A percentile compares a stretch with the other conserved stretches of the same genome.
phyloP scores from a whole-genome alignment of 2,113 vertebrate genomes.

The Rallus limicola region DNA sequence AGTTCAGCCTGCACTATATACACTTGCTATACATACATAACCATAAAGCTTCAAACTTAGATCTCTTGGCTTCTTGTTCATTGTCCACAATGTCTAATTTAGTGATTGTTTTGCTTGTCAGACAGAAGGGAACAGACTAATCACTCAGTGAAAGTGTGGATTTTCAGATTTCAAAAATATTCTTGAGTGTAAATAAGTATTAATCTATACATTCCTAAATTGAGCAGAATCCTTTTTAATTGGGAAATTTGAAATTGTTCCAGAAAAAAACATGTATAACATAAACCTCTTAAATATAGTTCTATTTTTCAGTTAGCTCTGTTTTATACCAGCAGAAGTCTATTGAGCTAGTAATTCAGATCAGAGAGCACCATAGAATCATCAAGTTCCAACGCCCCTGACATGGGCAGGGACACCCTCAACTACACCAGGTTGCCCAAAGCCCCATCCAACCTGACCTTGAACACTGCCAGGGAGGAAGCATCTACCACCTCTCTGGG shows the following conservation, averaged over 20 bases:
- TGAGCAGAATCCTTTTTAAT: background rate
- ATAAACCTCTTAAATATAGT: background rate
- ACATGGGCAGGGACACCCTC: no score
- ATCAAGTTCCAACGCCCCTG: no score
- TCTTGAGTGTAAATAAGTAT: background rate
- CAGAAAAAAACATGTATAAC: background rate
- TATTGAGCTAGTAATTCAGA: background rate
- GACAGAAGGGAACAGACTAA: background rate
- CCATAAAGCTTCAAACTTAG: background rate
- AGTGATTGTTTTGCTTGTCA: background rate
- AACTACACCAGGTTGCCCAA: no score
- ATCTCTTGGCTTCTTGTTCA: background rate
- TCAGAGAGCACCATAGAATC: background rate
- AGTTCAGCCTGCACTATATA: background rate
- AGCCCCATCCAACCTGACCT: no score
- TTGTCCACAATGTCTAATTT: background rate
- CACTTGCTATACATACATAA: background rate
- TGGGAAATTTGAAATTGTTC: background rate
- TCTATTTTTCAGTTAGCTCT: background rate
- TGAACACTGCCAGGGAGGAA: no score
- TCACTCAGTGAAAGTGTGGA: background rate
- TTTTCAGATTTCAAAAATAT: background rate
- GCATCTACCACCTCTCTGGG: no score
- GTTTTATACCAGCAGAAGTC: background rate
- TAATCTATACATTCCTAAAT: background rate